A percentile compares a stretch with the other conserved stretches of the same genome.
These are phyloP conservation scores for Peribatodes rhomboidaria DNA, from an alignment of 2,888 invertebrate species.

Conservation along the genomic window DNA sequence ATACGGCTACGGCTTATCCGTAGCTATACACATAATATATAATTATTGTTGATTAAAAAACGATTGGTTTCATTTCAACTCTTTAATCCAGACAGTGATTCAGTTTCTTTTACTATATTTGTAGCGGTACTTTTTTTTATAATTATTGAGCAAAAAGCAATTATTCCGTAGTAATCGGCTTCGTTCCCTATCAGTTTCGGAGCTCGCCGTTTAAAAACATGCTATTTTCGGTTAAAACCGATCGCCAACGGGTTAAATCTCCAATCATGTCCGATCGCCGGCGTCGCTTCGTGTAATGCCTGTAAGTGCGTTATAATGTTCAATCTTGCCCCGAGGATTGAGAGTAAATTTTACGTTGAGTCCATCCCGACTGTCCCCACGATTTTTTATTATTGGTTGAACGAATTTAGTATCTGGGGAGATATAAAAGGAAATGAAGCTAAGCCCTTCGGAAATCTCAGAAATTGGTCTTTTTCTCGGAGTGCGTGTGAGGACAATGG, in stretches of 20 bases:
- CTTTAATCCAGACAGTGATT: too few relatives aligned
- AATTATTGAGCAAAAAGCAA: neutral
- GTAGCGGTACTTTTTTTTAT: neutral
- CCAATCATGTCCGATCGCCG: conserved; percentile 52
- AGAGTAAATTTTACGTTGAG: conserved; percentile 77
- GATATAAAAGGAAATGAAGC: conserved; percentile 86
- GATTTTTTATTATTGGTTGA: conserved; percentile 85
- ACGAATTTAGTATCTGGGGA: conserved; percentile 86
- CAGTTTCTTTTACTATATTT: neutral
- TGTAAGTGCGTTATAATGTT: conserved; percentile 72
- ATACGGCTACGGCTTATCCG: too few relatives aligned
- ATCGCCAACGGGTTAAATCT: conserved; percentile 27
- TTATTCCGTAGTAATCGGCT: neutral
- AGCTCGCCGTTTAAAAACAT: neutral
- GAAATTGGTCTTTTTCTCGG: conserved; percentile 83
- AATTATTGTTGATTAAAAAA: too few relatives aligned
- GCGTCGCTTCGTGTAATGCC: conserved; percentile 50
- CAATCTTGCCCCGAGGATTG: conserved; percentile 69
- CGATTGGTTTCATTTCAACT: too few relatives aligned
- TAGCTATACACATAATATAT: too few relatives aligned
- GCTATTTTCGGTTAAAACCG: neutral
- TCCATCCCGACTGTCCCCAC: conserved; percentile 78
- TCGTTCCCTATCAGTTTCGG: neutral
- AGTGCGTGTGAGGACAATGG: conserved; percentile 83
- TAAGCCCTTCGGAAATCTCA: conserved; percentile 86